A percentile compares a stretch with the other conserved stretches of the same genome.
Evolutionary conservation across 2,888 invertebrate species (phyloP).

Genomic region (Drosophila helvetica): DNA sequence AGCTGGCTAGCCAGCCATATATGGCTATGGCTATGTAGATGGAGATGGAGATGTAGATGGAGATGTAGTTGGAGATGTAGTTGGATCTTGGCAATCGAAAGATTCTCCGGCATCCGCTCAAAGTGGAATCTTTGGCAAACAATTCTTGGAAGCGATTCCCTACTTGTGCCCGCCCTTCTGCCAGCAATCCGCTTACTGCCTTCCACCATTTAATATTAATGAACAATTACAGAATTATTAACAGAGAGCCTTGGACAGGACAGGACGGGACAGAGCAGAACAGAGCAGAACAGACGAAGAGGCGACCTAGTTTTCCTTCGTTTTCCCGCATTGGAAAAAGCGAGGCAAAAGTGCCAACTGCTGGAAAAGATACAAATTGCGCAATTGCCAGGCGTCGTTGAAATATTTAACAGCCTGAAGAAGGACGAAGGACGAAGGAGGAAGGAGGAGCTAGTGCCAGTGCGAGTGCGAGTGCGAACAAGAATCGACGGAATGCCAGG

Average conservation of each 20-base stretch:
- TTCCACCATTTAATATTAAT: constrained; percentile 35
- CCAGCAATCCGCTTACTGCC: constrained; percentile 21
- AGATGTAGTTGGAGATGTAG: no score
- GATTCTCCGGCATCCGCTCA: not conserved
- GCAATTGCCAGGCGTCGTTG: constrained; percentile 47
- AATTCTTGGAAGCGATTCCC: not conserved
- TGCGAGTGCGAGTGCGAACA: constrained; percentile 10
- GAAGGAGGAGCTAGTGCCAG: not conserved
- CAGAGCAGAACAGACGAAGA: not conserved
- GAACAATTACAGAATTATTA: constrained; percentile 40
- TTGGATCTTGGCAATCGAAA: not conserved
- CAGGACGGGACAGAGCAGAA: not conserved
- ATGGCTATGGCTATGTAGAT: not conserved
- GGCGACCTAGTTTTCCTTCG: constrained; percentile 40
- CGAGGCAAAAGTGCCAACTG: constrained; percentile 21
- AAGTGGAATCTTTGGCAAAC: constrained; percentile 2
- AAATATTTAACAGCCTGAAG: constrained; percentile 51
- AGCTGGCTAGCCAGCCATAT: constrained; percentile 16
- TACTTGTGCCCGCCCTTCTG: not conserved
- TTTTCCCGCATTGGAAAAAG: constrained; percentile 7
- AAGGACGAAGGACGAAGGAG: not conserved
- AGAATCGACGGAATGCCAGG: constrained; percentile 51
- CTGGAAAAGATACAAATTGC: constrained; percentile 45
- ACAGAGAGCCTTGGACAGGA: constrained; percentile 5
- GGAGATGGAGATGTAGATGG: not conserved